Base-by-base conservation (phyloP, 2,888 invertebrate genomes). In the Eilema sororculum region DNA sequence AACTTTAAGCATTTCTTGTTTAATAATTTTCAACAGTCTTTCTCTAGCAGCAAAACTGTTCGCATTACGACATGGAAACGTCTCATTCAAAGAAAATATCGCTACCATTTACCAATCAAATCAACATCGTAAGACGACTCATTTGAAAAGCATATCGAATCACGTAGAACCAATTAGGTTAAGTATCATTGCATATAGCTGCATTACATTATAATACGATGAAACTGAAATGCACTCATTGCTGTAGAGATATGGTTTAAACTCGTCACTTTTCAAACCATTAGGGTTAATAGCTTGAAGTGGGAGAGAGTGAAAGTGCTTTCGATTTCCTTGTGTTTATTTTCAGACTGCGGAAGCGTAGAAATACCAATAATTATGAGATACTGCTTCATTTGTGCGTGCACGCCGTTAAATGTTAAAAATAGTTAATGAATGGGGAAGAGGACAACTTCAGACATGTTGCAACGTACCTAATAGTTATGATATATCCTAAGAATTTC, bases 241-340 rank as follows among this genome's bases (percentile, higher is more conserved):
- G 0, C 20, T 9, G 41, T 65, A 13, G 10, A n/a, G 2, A 71
- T 75, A 81, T 68, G 77, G 82, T 82, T 80, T 62, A 68, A 65
- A 78, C 70, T 84, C 46, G 41, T 65, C 46, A 41, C 33, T 61
- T 65, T 46, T 20, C 52, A 52, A 24, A 60, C 58, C 69, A 69
- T 70, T 71, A 75, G 65, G 74, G 75, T 80, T 74, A 80, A 78
- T 76, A 76, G 79, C 79, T 67, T 78, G 75, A 80, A 80, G 80
- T 80, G 77, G 80, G 76, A 73, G 79, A 80, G 72, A 86, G 86
- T 86, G 87, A 86, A 87, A 87, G 87, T 86, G 78, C 70, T 79
- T 80, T 78, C 71, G 62, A 74, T 80, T 82, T 80, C 84, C 80
- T 81, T 78, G 85, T 80, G 76, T 80, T 81, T 84, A 85, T 85